These are phyloP conservation scores for Tetramorium parvispinum DNA, from an alignment of 1,140 invertebrate species.

Conservation along the genomic window DNA sequence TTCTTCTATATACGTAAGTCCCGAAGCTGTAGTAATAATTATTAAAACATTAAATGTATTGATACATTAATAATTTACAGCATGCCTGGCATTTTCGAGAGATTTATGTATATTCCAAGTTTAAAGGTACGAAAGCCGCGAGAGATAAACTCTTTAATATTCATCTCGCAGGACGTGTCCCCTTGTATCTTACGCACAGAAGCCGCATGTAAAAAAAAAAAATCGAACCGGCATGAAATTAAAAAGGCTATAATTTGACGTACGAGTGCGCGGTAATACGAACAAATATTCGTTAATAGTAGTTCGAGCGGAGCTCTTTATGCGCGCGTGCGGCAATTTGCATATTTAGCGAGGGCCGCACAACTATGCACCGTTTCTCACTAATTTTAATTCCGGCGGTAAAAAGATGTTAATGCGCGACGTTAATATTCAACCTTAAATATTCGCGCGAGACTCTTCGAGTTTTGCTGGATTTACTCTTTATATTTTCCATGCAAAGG, in stretches of 20 bases:
- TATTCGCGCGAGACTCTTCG: conserved; percentile 42
- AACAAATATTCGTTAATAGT: conserved; percentile 33
- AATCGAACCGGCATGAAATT: background rate
- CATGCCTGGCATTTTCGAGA: background rate
- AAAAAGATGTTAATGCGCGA: conserved; percentile 56
- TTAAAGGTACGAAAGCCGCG: background rate
- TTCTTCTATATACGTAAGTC: background rate
- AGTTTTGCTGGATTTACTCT: conserved; percentile 44
- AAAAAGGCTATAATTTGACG: background rate
- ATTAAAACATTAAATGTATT: background rate
- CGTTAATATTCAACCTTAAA: conserved; percentile 59
- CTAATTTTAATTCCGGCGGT: conserved; percentile 53
- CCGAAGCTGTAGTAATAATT: background rate
- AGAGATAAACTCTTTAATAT: background rate
- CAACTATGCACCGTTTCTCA: conserved; percentile 42
- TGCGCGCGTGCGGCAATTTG: conserved; percentile 42
- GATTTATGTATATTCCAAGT: background rate
- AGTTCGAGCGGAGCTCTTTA: conserved; percentile 11
- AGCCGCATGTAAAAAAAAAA: background rate
- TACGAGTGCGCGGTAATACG: background rate
- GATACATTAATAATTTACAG: background rate
- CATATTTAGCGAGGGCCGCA: conserved; percentile 24
- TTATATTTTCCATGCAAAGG: conserved; percentile 43
- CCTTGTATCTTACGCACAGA: background rate
- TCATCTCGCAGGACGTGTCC: background rate